phyloP scores from a whole-genome alignment of 2,888 invertebrate genomes.

The Harpagoxenus sublaevis region DNA sequence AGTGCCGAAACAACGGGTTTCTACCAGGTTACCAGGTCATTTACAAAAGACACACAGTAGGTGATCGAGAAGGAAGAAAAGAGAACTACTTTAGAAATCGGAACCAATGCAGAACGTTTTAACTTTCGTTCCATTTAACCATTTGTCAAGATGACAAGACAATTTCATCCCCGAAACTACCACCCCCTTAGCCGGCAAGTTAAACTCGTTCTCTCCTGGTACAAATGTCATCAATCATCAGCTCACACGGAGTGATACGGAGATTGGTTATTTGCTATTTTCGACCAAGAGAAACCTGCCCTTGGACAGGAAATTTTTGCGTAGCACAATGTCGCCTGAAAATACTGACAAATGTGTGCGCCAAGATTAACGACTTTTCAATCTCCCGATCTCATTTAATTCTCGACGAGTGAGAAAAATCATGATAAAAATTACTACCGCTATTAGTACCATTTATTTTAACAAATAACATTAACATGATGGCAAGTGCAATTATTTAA shows the following conservation, averaged over 20 bases:
- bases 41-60: no score
- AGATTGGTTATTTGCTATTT: constrained; percentile 60
- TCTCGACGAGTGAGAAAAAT: background rate
- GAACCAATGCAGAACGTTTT: no score
- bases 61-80: no score
- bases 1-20: no score
- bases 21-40: no score
- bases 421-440: background rate
- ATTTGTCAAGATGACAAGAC: no score
- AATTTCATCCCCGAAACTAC: constrained; percentile 68
- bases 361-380: background rate
- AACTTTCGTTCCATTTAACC: no score
- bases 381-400: background rate
- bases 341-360: background rate
- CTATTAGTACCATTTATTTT: background rate
- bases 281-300: background rate
- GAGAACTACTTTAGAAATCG: no score
- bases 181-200: constrained; percentile 53
- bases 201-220: constrained; percentile 72
- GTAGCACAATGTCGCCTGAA: no score
- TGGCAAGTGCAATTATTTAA: background rate
- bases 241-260: constrained; percentile 46
- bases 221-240: constrained; percentile 75
- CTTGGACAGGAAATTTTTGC: background rate
- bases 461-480: background rate